Base-by-base conservation (phyloP, 2,888 invertebrate species). In the Drosophila birchii region DNA sequence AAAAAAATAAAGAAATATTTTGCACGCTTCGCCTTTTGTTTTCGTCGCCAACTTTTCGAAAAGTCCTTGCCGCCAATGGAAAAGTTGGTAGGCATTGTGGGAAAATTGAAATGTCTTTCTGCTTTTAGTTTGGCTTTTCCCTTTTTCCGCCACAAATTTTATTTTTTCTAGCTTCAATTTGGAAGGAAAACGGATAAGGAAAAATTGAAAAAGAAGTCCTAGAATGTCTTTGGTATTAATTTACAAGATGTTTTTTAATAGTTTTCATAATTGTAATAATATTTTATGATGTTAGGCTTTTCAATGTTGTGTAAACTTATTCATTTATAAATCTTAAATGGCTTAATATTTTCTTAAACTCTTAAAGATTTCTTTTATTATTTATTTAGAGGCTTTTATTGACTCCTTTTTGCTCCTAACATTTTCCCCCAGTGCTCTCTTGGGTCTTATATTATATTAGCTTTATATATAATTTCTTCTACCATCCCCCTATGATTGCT, bases 21-120 rank as follows among this genome's bases (percentile, higher is more conserved):
- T 75, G 76, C 83, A 77, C 83, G 79, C 68, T 77, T 75, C 71
- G 81, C 79, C 79, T 75, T 79, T 81, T 76, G 81, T 82, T 79
- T 71, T 73, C 49, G 47, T 20, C 55, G 34, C 41, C 23, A 70
- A 70, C 62, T 69, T 61, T 55, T 47, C 16, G 70, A 32, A 61
- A 70, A 53, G 69, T 45, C 34, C 62, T 29, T 2, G 41, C 26
- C 45, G 23, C n/a, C 12, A 7, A 38, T 26, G 20, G 5, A 51
- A 53, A 47, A 18, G 53, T 55, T 57, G 69, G 69, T 72, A 76
- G 71, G 78, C 79, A 71, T 67, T 53, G 51, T 36, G 1, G 67
- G 75, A 79, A 60, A 76, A 79, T 79, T 75, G 78, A 80, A 79
- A 73, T 44, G 57, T 59, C 58, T 44, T 54, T 59, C 58, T 32